Conservation (phyloP, 2,797 vertebrate genomes). For the Siniperca scherzeri region DNA sequence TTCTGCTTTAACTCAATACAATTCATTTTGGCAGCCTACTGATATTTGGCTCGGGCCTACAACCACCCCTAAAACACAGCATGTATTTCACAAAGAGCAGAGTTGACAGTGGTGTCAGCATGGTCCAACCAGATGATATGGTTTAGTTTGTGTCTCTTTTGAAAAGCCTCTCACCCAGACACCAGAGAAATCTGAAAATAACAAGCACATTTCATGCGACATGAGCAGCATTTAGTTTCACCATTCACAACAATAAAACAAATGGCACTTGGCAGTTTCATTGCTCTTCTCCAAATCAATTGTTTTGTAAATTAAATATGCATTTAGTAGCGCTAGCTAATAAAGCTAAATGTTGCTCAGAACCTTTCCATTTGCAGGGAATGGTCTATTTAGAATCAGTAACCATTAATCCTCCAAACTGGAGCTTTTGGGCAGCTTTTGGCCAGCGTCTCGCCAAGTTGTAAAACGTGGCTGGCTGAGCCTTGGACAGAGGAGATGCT, state of each 20-base stretch:
- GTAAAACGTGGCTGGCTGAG: slow-evolving; percentile 68
- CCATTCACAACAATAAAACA: slow-evolving; percentile 49
- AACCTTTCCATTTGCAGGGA: slow-evolving; percentile 51
- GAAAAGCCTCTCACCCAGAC: slow-evolving; percentile 55
- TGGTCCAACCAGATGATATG: slow-evolving; percentile 53
- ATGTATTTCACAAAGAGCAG: slow-evolving; percentile 59
- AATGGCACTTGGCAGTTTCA: slow-evolving; percentile 49
- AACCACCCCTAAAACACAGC: slow-evolving; percentile 34
- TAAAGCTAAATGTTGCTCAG: slow-evolving; percentile 49
- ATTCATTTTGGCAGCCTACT: slow-evolving; percentile 41
- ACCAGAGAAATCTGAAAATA: slow-evolving; percentile 59
- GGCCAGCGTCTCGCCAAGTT: slow-evolving; percentile 61
- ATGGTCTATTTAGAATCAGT: slow-evolving; percentile 54
- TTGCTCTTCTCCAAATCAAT: slow-evolving; percentile 32
- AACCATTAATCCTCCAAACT: slow-evolving; percentile 65
- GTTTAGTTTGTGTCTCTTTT: slow-evolving; percentile 56
- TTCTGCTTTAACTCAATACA: slow-evolving; percentile 38
- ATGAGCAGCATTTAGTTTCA: slow-evolving; percentile 48
- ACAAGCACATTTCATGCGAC: slow-evolving; percentile 53
- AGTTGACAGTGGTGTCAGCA: slow-evolving; percentile 57
- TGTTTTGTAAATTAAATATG: slow-evolving; percentile 59
- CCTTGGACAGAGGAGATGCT: slow-evolving; percentile 66
- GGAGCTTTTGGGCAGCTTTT: slow-evolving; percentile 58
- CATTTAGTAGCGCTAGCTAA: slow-evolving; percentile 42
- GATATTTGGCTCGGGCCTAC: slow-evolving; percentile 38